Conservation (phyloP, 2,888 invertebrate species). For the Cephus nigrinus region DNA sequence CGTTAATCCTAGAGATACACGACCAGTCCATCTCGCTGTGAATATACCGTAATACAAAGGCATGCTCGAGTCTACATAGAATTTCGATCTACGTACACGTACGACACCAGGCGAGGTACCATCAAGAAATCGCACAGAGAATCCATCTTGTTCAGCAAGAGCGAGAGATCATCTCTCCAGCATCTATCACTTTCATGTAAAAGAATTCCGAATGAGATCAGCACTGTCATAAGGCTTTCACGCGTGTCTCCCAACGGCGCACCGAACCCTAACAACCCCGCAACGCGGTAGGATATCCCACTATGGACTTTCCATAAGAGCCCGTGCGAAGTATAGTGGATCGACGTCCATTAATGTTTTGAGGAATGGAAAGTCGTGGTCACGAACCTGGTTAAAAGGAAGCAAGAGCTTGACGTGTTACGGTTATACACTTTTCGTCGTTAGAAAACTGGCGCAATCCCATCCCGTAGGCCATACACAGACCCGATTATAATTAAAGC, state of each 20-base stretch:
- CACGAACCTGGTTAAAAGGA: background rate
- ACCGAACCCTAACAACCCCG: background rate
- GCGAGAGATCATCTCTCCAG: background rate
- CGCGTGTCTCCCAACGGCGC: slow-evolving; percentile 1
- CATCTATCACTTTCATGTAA: background rate
- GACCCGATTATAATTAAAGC: background rate
- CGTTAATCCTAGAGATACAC: background rate
- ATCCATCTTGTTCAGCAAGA: background rate
- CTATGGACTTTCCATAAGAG: background rate
- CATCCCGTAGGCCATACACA: background rate
- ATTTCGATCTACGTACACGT: background rate
- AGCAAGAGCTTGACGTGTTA: background rate
- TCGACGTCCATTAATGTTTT: background rate
- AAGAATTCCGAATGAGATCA: slow-evolving; percentile 22
- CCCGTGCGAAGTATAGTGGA: background rate
- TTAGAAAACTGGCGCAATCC: background rate
- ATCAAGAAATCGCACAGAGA: background rate
- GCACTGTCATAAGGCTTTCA: slow-evolving; percentile 13
- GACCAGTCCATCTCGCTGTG: background rate
- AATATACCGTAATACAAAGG: background rate
- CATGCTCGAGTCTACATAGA: background rate
- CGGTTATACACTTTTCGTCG: background rate
- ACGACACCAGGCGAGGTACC: background rate
- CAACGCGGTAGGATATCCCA: background rate
- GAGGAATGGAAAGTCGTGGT: background rate